Percentiles rank a stretch among this genome's conserved stretches.
These are phyloP conservation scores for Nebria brevicollis DNA, from an alignment of 2,888 invertebrate genomes.

Conservation along the genomic window DNA sequence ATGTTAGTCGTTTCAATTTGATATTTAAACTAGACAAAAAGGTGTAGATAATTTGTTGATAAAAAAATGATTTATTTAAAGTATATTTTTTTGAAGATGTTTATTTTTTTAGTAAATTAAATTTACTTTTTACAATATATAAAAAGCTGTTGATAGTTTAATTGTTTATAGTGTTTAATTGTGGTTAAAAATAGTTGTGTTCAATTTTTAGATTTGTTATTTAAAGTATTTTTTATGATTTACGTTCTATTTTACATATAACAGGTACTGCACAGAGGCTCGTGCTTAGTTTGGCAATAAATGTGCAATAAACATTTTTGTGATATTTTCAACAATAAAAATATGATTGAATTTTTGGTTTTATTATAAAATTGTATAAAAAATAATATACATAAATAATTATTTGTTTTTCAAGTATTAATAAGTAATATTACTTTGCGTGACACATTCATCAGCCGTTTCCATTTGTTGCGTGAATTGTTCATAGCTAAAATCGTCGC, in stretches of 20 bases:
- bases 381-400: constrained; percentile 35
- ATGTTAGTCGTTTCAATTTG: constrained; percentile 19
- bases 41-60: too few relatives aligned
- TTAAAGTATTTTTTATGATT: too few relatives aligned
- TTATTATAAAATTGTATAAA: constrained; percentile 37
- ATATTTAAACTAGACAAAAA: too few relatives aligned
- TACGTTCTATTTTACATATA: too few relatives aligned
- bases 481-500: constrained; percentile 60
- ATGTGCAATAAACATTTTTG: background rate
- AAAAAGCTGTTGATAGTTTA: too few relatives aligned
- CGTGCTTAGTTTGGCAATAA: background rate
- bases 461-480: constrained; percentile 60
- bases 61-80: too few relatives aligned
- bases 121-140: too few relatives aligned
- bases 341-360: constrained; percentile 7
- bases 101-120: too few relatives aligned
- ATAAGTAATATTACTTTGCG: constrained; percentile 24
- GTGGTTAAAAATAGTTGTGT: too few relatives aligned
- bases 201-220: too few relatives aligned
- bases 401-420: background rate
- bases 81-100: too few relatives aligned
- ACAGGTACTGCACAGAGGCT: background rate
- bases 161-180: too few relatives aligned
- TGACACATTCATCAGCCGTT: constrained; percentile 51
- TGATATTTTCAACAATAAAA: background rate